Evolutionary conservation across 2,888 invertebrate species (phyloP).

Genomic region (Erannis defoliaria): DNA sequence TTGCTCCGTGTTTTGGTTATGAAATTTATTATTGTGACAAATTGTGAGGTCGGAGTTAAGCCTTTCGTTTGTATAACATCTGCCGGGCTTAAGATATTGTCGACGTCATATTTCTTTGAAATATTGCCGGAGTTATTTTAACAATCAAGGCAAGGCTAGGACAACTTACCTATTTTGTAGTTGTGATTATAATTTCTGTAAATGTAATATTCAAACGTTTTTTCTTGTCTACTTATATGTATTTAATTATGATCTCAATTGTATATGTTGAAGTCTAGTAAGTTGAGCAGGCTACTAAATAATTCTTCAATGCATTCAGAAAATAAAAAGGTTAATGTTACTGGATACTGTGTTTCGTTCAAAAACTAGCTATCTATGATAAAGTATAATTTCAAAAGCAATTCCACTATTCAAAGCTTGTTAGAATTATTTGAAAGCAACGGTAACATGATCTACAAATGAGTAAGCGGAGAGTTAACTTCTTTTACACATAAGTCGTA

Average conservation of each 20-base stretch:
- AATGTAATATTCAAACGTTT: not conserved
- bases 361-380: constrained; percentile 35
- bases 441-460: constrained; percentile 46
- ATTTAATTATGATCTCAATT: not conserved
- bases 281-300: constrained; percentile 24
- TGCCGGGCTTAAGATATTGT: constrained; percentile 60
- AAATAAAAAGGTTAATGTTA: constrained; percentile 25
- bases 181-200: constrained; percentile 33
- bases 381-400: constrained; percentile 44
- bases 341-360: constrained; percentile 32
- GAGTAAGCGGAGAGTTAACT: constrained; percentile 37
- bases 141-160: constrained; percentile 49
- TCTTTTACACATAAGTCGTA: constrained; percentile 31
- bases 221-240: too few relatives aligned
- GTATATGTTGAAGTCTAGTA: constrained; percentile 5
- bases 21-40: constrained; percentile 83
- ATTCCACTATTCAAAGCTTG: constrained; percentile 42
- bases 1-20: constrained; percentile 79
- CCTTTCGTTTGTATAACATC: constrained; percentile 72
- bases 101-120: constrained; percentile 61
- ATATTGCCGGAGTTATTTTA: constrained; percentile 52
- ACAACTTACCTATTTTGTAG: constrained; percentile 33
- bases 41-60: constrained; percentile 76
- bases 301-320: constrained; percentile 15
- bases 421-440: constrained; percentile 43